A percentile compares a stretch with the other conserved stretches of the same genome.
These are phyloP conservation scores for Acyrthosiphon pisum DNA, from an alignment of 1,140 invertebrate genomes.

Conservation along the genomic window DNA sequence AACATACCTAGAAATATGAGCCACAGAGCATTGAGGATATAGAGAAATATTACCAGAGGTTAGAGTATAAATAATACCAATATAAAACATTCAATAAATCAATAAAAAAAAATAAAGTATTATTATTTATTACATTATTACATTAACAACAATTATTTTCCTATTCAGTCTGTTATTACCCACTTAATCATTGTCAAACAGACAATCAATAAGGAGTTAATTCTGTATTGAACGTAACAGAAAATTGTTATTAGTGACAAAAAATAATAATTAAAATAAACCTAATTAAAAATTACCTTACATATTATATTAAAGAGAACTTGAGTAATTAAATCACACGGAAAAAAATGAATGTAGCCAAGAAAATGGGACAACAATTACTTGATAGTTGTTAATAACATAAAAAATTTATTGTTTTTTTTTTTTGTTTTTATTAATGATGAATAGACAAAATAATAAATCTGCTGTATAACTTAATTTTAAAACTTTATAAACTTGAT, in stretches of 20 bases:
- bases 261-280: not conserved
- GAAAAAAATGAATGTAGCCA: not conserved
- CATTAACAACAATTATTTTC: constrained; percentile 9
- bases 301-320: not conserved
- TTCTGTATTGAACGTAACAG: not conserved
- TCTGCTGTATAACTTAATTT: not conserved
- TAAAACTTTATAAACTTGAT: not conserved
- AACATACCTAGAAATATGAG: too few relatives aligned
- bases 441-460: not conserved
- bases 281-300: not conserved
- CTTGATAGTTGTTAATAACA: not conserved
- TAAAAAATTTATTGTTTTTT: not conserved
- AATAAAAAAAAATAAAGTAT: not conserved
- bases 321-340: not conserved
- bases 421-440: not conserved
- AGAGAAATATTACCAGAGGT: not conserved
- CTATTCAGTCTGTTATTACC: constrained; percentile 15
- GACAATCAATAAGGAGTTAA: not conserved
- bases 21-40: too few relatives aligned
- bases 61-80: not conserved
- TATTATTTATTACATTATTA: not conserved
- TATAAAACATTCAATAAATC: not conserved
- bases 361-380: not conserved
- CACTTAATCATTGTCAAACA: not conserved
- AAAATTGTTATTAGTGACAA: not conserved